A percentile compares a stretch with the other conserved stretches of the same genome.
Evolutionary conservation across 2,797 vertebrate genomes (phyloP).

Genomic region (Aeoliscus strigatus): DNA sequence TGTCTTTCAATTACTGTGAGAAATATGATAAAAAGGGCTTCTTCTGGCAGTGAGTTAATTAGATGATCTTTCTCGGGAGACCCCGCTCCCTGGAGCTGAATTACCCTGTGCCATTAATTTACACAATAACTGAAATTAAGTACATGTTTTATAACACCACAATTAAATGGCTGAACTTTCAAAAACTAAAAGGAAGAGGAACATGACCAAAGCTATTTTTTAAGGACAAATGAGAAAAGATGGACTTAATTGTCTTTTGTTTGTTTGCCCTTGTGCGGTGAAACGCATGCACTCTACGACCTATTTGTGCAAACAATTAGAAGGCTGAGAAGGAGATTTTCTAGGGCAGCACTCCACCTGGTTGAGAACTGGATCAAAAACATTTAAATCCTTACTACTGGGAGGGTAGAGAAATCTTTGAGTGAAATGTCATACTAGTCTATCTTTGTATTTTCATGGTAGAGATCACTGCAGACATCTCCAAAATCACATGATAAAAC

Average conservation of each 20-base stretch:
- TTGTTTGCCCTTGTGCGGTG: conserved; percentile 36
- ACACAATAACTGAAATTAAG: conserved; percentile 63
- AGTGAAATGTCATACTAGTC: conserved; percentile 50
- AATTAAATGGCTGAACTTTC: conserved; percentile 22
- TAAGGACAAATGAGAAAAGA: conserved; percentile 15
- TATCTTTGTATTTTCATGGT: too few species aligned
- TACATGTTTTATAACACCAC: conserved; percentile 33
- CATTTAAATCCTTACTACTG: conserved; percentile 62
- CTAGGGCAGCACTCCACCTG: conserved; percentile 38
- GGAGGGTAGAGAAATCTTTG: conserved; percentile 26
- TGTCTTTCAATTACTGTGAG: conserved; percentile 57
- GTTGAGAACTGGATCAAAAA: conserved; percentile 55
- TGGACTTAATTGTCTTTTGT: conserved; percentile 17
- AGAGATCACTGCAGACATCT: too few species aligned
- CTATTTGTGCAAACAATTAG: conserved; percentile 42
- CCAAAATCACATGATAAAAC: too few species aligned
- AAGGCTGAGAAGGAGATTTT: conserved; percentile 38
- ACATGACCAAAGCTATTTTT: conserved; percentile 10
- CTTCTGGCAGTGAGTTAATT: conserved; percentile 70
- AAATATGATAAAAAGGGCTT: conserved; percentile 66
- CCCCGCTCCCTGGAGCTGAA: conserved; percentile 56
- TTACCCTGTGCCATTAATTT: conserved; percentile 64
- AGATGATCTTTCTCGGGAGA: conserved; percentile 67
- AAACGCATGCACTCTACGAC: conserved; percentile 25
- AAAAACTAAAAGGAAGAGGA: conserved; percentile 19